Percentiles rank a stretch among this genome's conserved stretches.
Evolutionary conservation across 2,888 invertebrate species (phyloP).

Genomic region (Melangyna quadrimaculata): DNA sequence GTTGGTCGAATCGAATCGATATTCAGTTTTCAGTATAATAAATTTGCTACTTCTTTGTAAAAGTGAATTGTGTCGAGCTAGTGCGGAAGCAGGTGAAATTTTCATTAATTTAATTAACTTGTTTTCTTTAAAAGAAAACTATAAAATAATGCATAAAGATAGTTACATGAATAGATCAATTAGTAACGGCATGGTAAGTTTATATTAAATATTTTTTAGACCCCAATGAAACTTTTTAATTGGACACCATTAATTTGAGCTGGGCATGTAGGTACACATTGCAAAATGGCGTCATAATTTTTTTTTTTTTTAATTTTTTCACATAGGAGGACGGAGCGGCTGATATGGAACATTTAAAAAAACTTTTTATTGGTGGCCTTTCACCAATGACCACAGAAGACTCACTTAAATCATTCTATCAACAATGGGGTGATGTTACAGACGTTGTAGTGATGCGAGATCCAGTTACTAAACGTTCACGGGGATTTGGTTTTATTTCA

Average conservation of each 20-base stretch:
- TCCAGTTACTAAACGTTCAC: conserved; percentile 77
- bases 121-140: conserved; percentile 24
- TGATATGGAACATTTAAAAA: conserved; percentile 76
- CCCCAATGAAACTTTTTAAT: not conserved
- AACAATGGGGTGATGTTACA: conserved; percentile 76
- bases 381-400: conserved; percentile 76
- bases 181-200: conserved; percentile 49
- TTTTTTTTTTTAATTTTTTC: not conserved
- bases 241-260: not conserved
- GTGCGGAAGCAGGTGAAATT: not conserved
- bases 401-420: conserved; percentile 75
- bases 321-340: conserved; percentile 62
- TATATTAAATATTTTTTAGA: not conserved
- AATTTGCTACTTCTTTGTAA: no score
- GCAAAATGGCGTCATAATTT: conserved; percentile 55
- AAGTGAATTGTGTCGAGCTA: not conserved
- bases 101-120: not conserved
- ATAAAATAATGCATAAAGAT: conserved; percentile 54
- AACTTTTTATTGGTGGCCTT: conserved; percentile 78
- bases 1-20: no score
- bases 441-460: conserved; percentile 79
- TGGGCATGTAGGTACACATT: not conserved
- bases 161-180: conserved; percentile 49
- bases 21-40: no score
- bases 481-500: conserved; percentile 79